phyloP scores from a whole-genome alignment of 2,797 vertebrate genomes.

The Hippoglossus hippoglossus region DNA sequence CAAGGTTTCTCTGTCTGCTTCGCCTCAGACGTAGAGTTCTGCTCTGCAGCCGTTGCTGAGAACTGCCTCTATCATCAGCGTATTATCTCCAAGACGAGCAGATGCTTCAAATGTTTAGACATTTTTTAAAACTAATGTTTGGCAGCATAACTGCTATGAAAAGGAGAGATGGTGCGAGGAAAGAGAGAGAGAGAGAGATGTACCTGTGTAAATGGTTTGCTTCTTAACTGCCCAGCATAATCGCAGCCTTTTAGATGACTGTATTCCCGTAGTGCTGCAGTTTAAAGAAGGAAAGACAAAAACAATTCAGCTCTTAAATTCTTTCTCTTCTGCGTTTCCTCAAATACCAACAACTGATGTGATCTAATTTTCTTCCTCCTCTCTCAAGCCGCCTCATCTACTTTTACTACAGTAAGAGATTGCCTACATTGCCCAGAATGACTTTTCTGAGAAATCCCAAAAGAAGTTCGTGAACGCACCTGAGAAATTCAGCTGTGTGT shows the following conservation, averaged over 20 bases:
- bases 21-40: slow-evolving; percentile 22
- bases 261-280: neutral
- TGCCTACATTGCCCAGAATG: slow-evolving; percentile 27
- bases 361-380: slow-evolving; percentile 24
- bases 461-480: neutral
- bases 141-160: neutral
- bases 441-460: neutral
- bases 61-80: slow-evolving; percentile 20
- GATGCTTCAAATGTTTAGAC: neutral
- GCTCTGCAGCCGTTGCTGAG: slow-evolving; percentile 10
- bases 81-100: slow-evolving; percentile 37
- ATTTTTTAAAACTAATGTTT: slow-evolving; percentile 1
- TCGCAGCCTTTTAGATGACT: slow-evolving; percentile 2
- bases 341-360: slow-evolving; percentile 8
- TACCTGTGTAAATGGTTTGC: slow-evolving; percentile 19
- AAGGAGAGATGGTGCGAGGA: neutral
- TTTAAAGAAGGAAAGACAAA: neutral
- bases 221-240: slow-evolving; percentile 18
- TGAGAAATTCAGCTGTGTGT: slow-evolving; percentile 8
- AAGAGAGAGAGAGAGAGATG: slow-evolving; percentile 1
- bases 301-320: neutral
- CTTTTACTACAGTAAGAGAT: slow-evolving; percentile 2
- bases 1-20: slow-evolving; percentile 35
- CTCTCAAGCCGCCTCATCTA: neutral
- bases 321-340: neutral